phyloP scores from a whole-genome alignment of 2,797 vertebrate genomes.

The Knipowitschia caucasica region DNA sequence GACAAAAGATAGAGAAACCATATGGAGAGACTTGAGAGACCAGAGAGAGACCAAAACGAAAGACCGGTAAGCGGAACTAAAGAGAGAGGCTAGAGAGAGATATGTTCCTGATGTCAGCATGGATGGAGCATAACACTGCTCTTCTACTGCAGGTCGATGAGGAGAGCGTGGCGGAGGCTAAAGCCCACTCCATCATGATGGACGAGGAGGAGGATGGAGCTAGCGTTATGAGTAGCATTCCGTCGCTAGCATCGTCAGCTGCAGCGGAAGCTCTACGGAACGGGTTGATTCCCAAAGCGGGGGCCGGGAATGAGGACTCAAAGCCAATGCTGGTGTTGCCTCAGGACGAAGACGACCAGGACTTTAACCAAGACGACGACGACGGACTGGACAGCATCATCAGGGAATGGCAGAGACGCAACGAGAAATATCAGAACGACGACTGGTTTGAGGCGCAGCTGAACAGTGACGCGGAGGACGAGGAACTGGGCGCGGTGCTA shows the following conservation, averaged over 20 bases:
- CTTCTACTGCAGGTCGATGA: too few relatives aligned
- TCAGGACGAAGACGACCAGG: slow-evolving; percentile 14
- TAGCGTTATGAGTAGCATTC: slow-evolving; percentile 81
- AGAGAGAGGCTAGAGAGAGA: too few relatives aligned
- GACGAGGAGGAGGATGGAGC: slow-evolving; percentile 88
- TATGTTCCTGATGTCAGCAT: too few relatives aligned
- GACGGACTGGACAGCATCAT: slow-evolving; percentile 77
- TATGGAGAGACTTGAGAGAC: too few relatives aligned
- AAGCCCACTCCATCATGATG: slow-evolving; percentile 82
- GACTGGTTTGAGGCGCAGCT: slow-evolving; percentile 77
- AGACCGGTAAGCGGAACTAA: too few relatives aligned
- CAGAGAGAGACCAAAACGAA: too few relatives aligned
- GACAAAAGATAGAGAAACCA: too few relatives aligned
- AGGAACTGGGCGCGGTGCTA: not conserved
- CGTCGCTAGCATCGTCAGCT: slow-evolving; percentile 71
- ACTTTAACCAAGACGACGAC: slow-evolving; percentile 48
- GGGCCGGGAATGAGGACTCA: not conserved
- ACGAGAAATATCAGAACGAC: slow-evolving; percentile 82
- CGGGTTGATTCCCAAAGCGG: not conserved
- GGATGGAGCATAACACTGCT: too few relatives aligned
- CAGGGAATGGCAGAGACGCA: slow-evolving; percentile 87
- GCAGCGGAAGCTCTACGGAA: slow-evolving; percentile 47
- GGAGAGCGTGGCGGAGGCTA: slow-evolving; percentile 76
- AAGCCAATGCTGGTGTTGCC: slow-evolving; percentile 22
- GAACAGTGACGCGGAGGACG: slow-evolving; percentile 66